These are phyloP conservation scores for Pseudochirops cupreus DNA, from an alignment of 2,797 vertebrate species.

Conservation along the genomic window DNA sequence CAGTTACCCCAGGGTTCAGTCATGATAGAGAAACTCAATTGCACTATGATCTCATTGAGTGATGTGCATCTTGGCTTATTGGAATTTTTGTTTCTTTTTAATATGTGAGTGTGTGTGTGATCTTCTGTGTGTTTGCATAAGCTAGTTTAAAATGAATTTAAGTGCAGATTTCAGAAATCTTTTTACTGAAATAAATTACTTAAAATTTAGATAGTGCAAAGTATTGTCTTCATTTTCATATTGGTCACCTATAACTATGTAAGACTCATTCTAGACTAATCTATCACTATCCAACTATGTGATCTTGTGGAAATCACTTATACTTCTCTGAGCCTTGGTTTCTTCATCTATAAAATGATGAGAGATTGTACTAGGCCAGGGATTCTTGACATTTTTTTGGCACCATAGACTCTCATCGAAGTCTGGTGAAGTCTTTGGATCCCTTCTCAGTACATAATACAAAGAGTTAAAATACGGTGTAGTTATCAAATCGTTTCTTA, in stretches of 20 bases:
- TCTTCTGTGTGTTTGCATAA: slow-evolving; percentile 85
- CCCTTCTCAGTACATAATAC: not conserved
- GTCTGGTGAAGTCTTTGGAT: not conserved
- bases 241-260: slow-evolving; percentile 12
- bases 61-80: slow-evolving; percentile 83
- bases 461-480: not conserved
- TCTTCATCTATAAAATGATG: not conserved
- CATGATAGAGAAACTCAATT: slow-evolving; percentile 55
- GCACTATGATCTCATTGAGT: slow-evolving; percentile 92
- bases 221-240: slow-evolving; percentile 54
- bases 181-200: slow-evolving; percentile 90
- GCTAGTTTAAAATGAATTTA: slow-evolving; percentile 83
- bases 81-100: slow-evolving; percentile 78
- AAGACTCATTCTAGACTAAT: not conserved
- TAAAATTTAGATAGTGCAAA: slow-evolving; percentile 79
- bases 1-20: slow-evolving; percentile 59
- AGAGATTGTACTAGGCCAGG: not conserved
- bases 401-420: not conserved
- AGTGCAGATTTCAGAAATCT: slow-evolving; percentile 85
- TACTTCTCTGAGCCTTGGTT: not conserved
- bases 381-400: not conserved
- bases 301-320: not conserved
- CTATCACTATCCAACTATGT: not conserved
- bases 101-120: slow-evolving; percentile 82
- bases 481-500: not conserved